Evolutionary conservation across 2,888 invertebrate species (phyloP), one percentile per base, ranked within the genome.

Genomic region (Hypomecis atomaria): DNA sequence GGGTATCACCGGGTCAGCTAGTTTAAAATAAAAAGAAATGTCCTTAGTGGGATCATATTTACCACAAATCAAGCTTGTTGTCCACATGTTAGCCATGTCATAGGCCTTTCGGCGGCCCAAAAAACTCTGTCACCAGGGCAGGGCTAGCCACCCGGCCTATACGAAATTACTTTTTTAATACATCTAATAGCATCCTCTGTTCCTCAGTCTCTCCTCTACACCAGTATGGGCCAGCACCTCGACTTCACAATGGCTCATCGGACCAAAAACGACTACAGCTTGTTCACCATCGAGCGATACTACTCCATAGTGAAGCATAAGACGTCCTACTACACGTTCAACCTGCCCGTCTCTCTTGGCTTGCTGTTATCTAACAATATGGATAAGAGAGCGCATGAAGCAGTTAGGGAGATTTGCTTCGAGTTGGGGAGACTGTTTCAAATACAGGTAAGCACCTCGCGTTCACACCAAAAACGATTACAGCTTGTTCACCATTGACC

Each of bases 361-460:
- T 95, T 99, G 95, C 94, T 95, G 72, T 94, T 98, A 86, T 96
- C 96, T 68, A 95, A 95, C 86, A 94, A 94, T 57, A 79, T 83
- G 37, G 96, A 98, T 81, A 90, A 93, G 10, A 95, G 95, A 73
- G 93, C 95, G 65, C 96, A 96, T 78, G 90, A 94, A 7, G 95
- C 96, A 80, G 95, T 96, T 0, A 96, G 96, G 83, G 95, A 95
- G 0, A 96, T 99, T 69, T 92, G 98, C 6, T 83, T 97, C 50
- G 96, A 98, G 86, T 96, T 99, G 93, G 99, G 99, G 13, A 95
- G 96, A 71, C 96, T 98, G 71, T 99, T 96, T 84, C 99, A 99
- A 94, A 96, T 98, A 45, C 97, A 97, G 93, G 97, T 96, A 13
- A 98, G 87, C 94, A 95, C 59, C 82, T 98, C 71, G 99, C 99